Conservation (phyloP, 2,797 vertebrate genomes). For the Lepidocolaptes lacrymiger region DNA sequence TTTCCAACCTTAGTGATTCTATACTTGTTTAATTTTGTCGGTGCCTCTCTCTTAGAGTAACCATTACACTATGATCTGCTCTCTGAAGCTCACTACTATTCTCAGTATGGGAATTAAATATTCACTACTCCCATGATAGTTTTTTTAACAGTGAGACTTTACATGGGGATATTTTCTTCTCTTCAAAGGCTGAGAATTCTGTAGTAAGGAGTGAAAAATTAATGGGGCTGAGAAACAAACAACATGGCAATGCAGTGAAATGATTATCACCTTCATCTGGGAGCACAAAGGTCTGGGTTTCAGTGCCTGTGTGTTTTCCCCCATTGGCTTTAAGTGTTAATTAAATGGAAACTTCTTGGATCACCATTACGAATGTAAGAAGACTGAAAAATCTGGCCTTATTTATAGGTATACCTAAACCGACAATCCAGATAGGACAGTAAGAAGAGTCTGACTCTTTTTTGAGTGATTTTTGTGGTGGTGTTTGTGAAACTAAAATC, state of each 20-base stretch:
- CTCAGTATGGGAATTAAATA: neutral
- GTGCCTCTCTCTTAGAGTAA: neutral
- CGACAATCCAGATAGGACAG: neutral
- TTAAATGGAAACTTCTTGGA: neutral
- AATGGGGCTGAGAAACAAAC: neutral
- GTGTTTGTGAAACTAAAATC: neutral
- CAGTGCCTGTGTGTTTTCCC: neutral
- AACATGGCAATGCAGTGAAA: neutral
- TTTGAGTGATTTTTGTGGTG: neutral
- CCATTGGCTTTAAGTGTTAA: neutral
- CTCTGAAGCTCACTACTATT: neutral
- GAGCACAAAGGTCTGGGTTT: neutral
- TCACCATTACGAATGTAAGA: neutral
- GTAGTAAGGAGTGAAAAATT: neutral
- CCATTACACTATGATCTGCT: neutral
- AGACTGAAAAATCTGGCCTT: neutral
- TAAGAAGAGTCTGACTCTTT: neutral
- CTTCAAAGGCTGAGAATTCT: neutral
- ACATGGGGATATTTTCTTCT: neutral
- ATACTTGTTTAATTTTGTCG: neutral
- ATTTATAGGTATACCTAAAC: neutral
- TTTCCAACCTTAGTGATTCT: neutral
- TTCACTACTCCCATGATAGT: neutral
- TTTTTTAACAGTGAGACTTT: neutral
- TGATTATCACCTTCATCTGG: neutral